Evolutionary conservation across 1,140 invertebrate species (phyloP).

Genomic region (Eupristina koningsbergeri): DNA sequence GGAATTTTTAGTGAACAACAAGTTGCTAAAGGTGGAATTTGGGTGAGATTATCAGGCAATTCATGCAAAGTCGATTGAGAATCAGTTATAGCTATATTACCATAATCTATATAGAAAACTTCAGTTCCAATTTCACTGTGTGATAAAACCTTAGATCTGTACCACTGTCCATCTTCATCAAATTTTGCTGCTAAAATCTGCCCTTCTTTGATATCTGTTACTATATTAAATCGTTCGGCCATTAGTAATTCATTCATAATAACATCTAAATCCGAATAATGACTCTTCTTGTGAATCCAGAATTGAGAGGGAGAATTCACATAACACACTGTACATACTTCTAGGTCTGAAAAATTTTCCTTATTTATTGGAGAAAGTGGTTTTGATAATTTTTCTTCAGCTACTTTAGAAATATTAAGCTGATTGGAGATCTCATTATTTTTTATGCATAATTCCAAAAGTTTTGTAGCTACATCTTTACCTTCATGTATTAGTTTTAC

Average conservation of each 20-base stretch:
- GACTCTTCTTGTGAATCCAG: constrained; percentile 80
- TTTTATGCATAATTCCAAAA: constrained; percentile 64
- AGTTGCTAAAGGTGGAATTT: constrained; percentile 76
- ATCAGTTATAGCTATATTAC: constrained; percentile 77
- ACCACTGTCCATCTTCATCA: constrained; percentile 81
- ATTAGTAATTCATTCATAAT: constrained; percentile 76
- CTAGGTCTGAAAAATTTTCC: constrained; percentile 67
- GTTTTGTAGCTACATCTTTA: constrained; percentile 75
- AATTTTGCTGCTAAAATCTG: constrained; percentile 80
- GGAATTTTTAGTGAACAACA: constrained; percentile 79
- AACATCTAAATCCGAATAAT: constrained; percentile 76
- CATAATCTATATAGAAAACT: constrained; percentile 83
- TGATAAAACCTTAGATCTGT: constrained; percentile 79
- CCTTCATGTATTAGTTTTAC: constrained; percentile 78
- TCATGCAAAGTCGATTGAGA: constrained; percentile 72
- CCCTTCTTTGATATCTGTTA: constrained; percentile 73
- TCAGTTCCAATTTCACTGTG: constrained; percentile 77
- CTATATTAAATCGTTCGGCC: constrained; percentile 73
- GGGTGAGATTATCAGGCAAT: constrained; percentile 78
- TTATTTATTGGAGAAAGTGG: constrained; percentile 65
- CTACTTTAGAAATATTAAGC: constrained; percentile 61
- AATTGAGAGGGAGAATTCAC: constrained; percentile 80
- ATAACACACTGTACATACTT: constrained; percentile 76
- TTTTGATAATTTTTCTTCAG: constrained; percentile 49
- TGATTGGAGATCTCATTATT: background rate